phyloP scores from a whole-genome alignment of 2,113 vertebrate species.

The Ellobius talpinus region DNA sequence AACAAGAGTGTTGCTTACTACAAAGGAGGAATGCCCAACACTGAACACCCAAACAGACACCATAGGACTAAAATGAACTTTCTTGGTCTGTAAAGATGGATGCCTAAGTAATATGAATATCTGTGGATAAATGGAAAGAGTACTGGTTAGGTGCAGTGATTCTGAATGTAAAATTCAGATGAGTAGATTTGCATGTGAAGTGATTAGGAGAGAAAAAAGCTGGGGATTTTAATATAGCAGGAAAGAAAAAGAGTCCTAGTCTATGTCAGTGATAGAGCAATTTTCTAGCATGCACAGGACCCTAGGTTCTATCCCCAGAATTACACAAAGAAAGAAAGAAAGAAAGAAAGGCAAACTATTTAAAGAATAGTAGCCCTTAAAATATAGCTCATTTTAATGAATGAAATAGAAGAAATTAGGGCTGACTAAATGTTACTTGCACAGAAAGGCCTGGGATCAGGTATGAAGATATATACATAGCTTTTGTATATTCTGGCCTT shows the following conservation, averaged over 20 bases:
- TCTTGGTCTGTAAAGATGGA: background rate
- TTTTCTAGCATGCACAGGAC: background rate
- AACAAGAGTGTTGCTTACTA: background rate
- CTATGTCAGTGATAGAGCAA: background rate
- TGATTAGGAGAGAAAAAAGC: background rate
- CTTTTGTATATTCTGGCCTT: background rate
- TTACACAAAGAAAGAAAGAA: background rate
- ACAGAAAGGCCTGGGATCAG: background rate
- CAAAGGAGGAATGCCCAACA: background rate
- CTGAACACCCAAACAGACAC: background rate
- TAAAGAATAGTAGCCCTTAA: background rate
- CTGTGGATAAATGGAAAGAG: background rate
- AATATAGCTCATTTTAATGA: background rate
- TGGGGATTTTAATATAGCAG: background rate
- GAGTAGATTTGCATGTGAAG: background rate
- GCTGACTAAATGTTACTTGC: background rate
- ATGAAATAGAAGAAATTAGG: background rate
- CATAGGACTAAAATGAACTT: background rate
- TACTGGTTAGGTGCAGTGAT: background rate
- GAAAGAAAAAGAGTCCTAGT: background rate
- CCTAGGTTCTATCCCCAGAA: background rate
- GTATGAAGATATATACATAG: accelerated
- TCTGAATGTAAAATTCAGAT: constrained; percentile 1
- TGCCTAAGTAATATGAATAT: background rate
- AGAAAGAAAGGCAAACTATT: background rate